Evolutionary conservation across 2,113 vertebrate species (phyloP), one percentile per base, ranked within the genome.

Genomic region (Brachirus orientalis): DNA sequence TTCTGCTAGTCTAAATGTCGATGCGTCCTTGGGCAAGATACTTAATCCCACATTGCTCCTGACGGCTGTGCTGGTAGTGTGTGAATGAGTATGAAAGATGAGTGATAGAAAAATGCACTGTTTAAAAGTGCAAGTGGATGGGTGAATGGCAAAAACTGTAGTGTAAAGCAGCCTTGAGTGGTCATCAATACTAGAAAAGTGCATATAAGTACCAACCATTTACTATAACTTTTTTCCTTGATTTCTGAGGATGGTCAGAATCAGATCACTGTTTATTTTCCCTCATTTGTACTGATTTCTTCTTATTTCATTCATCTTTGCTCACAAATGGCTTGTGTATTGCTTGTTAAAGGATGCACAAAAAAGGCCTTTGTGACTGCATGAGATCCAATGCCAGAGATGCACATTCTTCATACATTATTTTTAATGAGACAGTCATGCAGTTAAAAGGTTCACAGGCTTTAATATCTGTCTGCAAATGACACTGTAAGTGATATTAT

Each of bases 391-490:
- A 41, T 40, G 12, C 33, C 48, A n/a, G n/a, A n/a, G n/a, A n/a
- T n/a, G 35, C 14, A n/a, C 10, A 46, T 58, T 18, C 22, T 38
- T 53, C 46, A n/a, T 28, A 33, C n/a, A 54, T 12, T 0, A 54
- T 38, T 53, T 33, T 1, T 36, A 48, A 18, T 46, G 17, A 44
- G 17, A 69, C 20, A 50, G 47, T 33, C 19, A 50, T 41, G 10
- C 6, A 43, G 36, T 58, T 35, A 35, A 68, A 41, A 54, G 14
- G 35, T 53, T 57, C 1, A 5, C 0, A 1, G 20, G 19, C 52
- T 35, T 9, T 6, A 41, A n/a, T 62, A 36, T 41, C 33, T 48
- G 19, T 48, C 51, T 68, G 20, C 0, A 36, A 68, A 63, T 66
- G 10, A 47, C 35, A 64, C 17, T 33, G 3, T 16, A 19, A 44